A percentile compares a stretch with the other conserved stretches of the same genome.
These are phyloP conservation scores for Seladonia tumulorum DNA, from an alignment of 2,888 invertebrate species.

Conservation along the genomic window DNA sequence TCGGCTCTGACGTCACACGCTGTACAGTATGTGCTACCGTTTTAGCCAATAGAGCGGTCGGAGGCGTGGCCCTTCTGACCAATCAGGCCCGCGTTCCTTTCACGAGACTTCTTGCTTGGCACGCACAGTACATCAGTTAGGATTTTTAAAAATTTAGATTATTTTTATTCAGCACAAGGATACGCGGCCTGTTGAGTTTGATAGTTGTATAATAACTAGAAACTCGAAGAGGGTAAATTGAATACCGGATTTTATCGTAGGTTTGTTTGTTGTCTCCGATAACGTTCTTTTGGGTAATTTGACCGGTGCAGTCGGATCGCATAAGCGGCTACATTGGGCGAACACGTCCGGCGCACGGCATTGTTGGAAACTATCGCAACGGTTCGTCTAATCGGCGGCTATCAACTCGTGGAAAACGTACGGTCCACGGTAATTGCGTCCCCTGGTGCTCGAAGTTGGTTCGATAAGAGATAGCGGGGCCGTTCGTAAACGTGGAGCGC, in stretches of 20 bases:
- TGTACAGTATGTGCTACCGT: too few species aligned
- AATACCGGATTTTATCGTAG: not conserved
- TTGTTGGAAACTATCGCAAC: slow-evolving; percentile 21
- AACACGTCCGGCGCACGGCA: not conserved
- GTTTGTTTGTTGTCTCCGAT: not conserved
- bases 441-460: slow-evolving; percentile 16
- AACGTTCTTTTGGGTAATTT: not conserved
- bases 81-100: too few species aligned
- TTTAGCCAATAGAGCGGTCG: too few species aligned
- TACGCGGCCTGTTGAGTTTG: too few species aligned
- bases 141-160: too few species aligned
- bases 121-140: too few species aligned
- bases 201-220: too few species aligned
- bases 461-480: slow-evolving; percentile 17
- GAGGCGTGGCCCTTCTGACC: too few species aligned
- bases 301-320: not conserved
- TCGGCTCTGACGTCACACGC: too few species aligned
- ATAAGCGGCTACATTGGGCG: not conserved
- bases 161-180: too few species aligned
- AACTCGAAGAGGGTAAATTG: not conserved
- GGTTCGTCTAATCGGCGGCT: slow-evolving; percentile 11
- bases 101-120: too few species aligned
- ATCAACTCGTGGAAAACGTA: slow-evolving; percentile 27
- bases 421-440: slow-evolving; percentile 31
- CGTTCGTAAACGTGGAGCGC: slow-evolving; percentile 18